Evolutionary conservation across 2,888 invertebrate genomes (phyloP), one percentile per base, ranked within the genome.

Genomic region (Mythimna impura): DNA sequence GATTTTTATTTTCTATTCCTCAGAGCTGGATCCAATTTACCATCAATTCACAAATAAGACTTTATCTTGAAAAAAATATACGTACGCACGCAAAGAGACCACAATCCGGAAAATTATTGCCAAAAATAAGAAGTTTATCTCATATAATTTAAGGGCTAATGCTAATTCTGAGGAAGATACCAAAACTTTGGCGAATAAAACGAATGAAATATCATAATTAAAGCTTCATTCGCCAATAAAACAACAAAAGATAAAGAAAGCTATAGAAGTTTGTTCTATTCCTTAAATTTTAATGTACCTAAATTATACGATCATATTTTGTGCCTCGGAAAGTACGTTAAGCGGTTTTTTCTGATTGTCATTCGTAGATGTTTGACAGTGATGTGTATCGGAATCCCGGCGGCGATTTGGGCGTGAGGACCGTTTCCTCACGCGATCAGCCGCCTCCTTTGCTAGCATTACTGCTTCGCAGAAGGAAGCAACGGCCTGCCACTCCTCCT

Each of bases 161-260:
- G 85, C 81, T 78, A 86, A 89, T 89, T 86, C 78, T n/a, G 74
- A 71, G 40, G 67, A 63, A 77, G 71, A 80, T 80, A 71, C 66
- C 61, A 71, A 71, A 87, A 88, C 66, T 89, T 88, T 85, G 57
- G 72, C 67, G 66, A 78, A 85, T 86, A 83, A 88, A 89, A 83
- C 85, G 83, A 80, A 84, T 83, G 71, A 84, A 86, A 87, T 86
- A 87, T 87, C 87, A 87, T 84, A 87, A 86, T 88, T 85, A 85
- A 68, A 77, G 76, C 78, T 83, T 79, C 80, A 81, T 75, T 82
- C 66, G 57, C 61, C 77, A 78, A 82, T 88, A 86, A 87, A 84
- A 71, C 82, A 78, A 36, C 47, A 50, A 50, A 36, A 84, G 76
- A 86, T 84, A 86, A 73, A 72, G 64, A 86, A 73, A 72, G 64